Base-by-base conservation (phyloP, 2,888 invertebrate species). In the Griposia aprilina region DNA sequence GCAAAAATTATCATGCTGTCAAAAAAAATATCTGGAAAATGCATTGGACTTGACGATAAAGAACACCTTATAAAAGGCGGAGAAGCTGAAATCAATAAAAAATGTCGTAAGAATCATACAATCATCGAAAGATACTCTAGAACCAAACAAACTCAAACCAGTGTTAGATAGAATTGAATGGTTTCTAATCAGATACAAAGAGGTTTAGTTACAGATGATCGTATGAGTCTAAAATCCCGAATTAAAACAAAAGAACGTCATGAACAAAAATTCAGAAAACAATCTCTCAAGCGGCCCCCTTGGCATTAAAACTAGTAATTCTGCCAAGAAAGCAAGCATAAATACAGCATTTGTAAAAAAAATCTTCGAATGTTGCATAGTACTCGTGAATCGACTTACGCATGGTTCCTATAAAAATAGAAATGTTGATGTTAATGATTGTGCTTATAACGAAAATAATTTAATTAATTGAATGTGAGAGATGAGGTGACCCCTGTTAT, bases 381-480 rank as follows among this genome's bases (percentile, higher is more conserved):
- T 94, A 94, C 90, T 94, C 92, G 91, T 91, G 90, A 91, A 90
- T 92, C 89, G 90, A 97, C 97, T 97, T 97, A 97, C 97, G 96
- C 97, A 95, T 97, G 97, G 95, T 97, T 97, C 97, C 97, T 97
- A 97, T 94, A 96, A 97, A 95, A 96, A 96, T 94, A 96, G 93
- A 96, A 96, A 93, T 90, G 86, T 86, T 83, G 78, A 84, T 90
- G 92, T 94, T 94, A 94, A 92, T 91, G 88, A 83, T 77, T 81
- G 81, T 82, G 82, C 67, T 81, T 67, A 79, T 17, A 86, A 69
- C 70, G 74, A 78, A 81, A 78, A 82, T 70, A 80, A 81, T 67
- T 68, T 72, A 75, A 72, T 74, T 63, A 59, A 41, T 59, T 68
- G 10, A 66, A 77, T 71, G 60, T 78, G 69, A 77, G 74, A 66